Conservation (phyloP, 2,888 invertebrate genomes). For the Drosophila buzzatii region DNA sequence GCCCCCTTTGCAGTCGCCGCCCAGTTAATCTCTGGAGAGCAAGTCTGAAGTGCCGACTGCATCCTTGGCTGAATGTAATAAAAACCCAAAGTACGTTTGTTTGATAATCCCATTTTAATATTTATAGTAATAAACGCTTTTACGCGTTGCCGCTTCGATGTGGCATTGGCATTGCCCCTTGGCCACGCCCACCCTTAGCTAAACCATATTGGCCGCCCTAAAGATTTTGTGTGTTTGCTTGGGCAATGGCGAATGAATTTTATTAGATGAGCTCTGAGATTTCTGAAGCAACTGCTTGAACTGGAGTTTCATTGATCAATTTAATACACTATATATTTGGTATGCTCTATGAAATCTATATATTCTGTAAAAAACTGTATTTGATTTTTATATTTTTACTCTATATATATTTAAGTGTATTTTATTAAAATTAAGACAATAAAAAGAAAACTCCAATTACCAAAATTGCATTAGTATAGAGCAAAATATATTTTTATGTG, state of each 20-base stretch:
- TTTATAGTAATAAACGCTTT: conserved; percentile 79
- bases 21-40: conserved; percentile 35
- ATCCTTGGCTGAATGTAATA: conserved; percentile 65
- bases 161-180: conserved; percentile 21
- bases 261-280: conserved; percentile 49
- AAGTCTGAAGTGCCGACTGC: conserved; percentile 43
- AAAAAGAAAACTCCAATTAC: too few relatives aligned
- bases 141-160: conserved; percentile 64
- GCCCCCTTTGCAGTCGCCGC: background rate
- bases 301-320: conserved; percentile 3
- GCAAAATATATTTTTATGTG: too few relatives aligned
- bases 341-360: background rate
- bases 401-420: background rate
- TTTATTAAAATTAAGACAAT: too few relatives aligned
- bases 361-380: background rate
- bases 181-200: conserved; percentile 28
- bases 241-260: conserved; percentile 29
- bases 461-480: too few relatives aligned
- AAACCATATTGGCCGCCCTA: conserved; percentile 44
- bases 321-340: background rate
- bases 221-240: conserved; percentile 22
- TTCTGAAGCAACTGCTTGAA: background rate
- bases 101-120: conserved; percentile 78
- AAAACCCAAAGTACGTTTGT: conserved; percentile 74
- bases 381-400: background rate